These are phyloP conservation scores for Parnassius orleans DNA, from an alignment of 2,888 invertebrate genomes.

Conservation along the genomic window DNA sequence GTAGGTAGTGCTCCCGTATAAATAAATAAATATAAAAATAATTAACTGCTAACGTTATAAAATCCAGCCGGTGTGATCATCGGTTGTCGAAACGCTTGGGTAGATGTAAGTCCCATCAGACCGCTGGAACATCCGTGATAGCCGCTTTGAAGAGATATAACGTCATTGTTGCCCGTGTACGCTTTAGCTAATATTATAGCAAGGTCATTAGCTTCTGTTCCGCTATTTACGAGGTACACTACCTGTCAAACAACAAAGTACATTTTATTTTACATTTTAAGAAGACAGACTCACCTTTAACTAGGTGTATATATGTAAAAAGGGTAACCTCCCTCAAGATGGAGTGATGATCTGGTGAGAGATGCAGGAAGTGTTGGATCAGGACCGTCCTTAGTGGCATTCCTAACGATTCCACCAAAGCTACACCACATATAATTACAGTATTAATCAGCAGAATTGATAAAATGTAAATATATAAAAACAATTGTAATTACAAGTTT, in stretches of 20 bases:
- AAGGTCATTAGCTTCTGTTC: slow-evolving; percentile 98
- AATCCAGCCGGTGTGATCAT: slow-evolving; percentile 86
- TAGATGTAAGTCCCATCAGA: slow-evolving; percentile 90
- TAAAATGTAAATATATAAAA: too few relatives aligned
- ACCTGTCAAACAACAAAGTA: slow-evolving; percentile 75
- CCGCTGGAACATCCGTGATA: slow-evolving; percentile 96
- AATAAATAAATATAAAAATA: slow-evolving; percentile 26
- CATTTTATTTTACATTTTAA: neutral
- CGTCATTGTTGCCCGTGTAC: slow-evolving; percentile 91
- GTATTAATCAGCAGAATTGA: too few relatives aligned
- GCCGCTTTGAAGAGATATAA: slow-evolving; percentile 92
- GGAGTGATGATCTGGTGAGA: too few relatives aligned
- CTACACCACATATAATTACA: too few relatives aligned
- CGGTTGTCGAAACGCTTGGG: slow-evolving; percentile 89
- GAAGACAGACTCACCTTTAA: neutral
- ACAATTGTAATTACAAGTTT: too few relatives aligned
- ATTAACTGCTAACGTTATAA: slow-evolving; percentile 84
- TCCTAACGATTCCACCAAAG: too few relatives aligned
- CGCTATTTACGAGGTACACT: slow-evolving; percentile 96
- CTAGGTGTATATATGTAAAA: neutral
- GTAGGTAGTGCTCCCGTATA: neutral
- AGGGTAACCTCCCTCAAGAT: too few relatives aligned
- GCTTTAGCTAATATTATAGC: slow-evolving; percentile 93
- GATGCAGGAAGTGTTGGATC: too few relatives aligned
- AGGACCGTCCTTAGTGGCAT: too few relatives aligned